Percentiles rank a stretch among this genome's conserved stretches.
Conservation (phyloP, 2,797 vertebrate species). For the Pyrrhura leucotis region DNA sequence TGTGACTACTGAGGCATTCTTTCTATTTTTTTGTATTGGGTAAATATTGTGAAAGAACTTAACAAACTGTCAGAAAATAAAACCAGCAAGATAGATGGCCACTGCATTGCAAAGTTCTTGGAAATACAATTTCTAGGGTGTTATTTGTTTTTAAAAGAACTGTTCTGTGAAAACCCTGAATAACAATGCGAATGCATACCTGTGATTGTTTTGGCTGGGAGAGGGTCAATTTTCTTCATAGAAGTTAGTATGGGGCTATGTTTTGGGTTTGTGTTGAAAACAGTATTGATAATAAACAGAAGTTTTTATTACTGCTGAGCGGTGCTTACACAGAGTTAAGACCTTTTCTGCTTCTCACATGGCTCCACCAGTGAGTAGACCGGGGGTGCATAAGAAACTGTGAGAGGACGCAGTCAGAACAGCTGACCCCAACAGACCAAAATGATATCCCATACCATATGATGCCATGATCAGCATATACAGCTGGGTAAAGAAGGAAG, state of each 20-base stretch:
- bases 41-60: background rate
- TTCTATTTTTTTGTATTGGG: background rate
- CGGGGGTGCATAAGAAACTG: background rate
- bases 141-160: background rate
- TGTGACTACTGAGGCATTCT: fast-evolving
- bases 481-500: no score
- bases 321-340: background rate
- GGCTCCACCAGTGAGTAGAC: fast-evolving
- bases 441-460: background rate
- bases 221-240: background rate
- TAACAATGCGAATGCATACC: background rate
- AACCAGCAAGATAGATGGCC: background rate
- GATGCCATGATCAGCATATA: background rate
- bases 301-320: fast-evolving
- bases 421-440: background rate
- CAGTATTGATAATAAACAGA: background rate
- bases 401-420: background rate
- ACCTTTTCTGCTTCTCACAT: background rate
- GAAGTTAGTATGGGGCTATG: background rate
- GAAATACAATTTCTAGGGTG: background rate
- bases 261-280: background rate
- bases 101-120: background rate
- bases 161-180: background rate
- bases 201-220: background rate
- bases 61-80: background rate